Evolutionary conservation across 2,888 invertebrate genomes (phyloP).

Genomic region (Eristalis pertinax): DNA sequence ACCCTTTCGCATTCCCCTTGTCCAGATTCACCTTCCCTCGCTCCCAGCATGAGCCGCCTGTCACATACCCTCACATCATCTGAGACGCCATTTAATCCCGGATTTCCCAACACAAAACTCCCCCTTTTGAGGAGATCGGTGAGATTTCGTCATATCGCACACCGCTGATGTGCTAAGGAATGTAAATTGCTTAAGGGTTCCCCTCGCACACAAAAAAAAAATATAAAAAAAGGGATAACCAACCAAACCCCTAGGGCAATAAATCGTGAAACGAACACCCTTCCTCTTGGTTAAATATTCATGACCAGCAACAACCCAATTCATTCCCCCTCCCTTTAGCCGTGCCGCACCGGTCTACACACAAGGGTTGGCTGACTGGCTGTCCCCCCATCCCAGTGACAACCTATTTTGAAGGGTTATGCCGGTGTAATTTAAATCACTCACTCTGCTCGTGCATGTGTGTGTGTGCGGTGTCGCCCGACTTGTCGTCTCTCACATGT

Average conservation of each 20-base stretch:
- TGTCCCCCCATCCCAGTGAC: conserved; percentile 2
- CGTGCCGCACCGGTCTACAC: background rate
- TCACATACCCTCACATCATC: background rate
- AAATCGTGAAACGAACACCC: conserved; percentile 46
- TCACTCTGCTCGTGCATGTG: conserved; percentile 16
- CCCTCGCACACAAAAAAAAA: conserved; percentile 1
- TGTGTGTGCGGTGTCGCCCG: background rate
- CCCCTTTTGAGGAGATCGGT: conserved; percentile 19
- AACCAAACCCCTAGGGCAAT: conserved; percentile 29
- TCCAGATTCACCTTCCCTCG: background rate
- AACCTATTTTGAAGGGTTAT: conserved; percentile 57
- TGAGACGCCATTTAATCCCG: background rate
- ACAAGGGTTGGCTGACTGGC: background rate
- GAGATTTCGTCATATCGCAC: conserved; percentile 17
- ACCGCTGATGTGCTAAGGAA: conserved; percentile 23
- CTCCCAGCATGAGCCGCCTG: background rate
- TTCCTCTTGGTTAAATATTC: conserved; percentile 47
- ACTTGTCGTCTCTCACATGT: conserved; percentile 27
- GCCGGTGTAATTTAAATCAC: conserved; percentile 70
- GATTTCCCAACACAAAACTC: background rate
- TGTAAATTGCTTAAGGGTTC: conserved; percentile 35
- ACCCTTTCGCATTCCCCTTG: background rate
- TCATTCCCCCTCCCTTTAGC: background rate
- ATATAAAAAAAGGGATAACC: background rate
- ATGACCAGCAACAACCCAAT: conserved; percentile 51